A percentile compares a stretch with the other conserved stretches of the same genome.
These are phyloP conservation scores for Paramisgurnus dabryanus DNA, from an alignment of 2,113 vertebrate genomes.

Conservation along the genomic window DNA sequence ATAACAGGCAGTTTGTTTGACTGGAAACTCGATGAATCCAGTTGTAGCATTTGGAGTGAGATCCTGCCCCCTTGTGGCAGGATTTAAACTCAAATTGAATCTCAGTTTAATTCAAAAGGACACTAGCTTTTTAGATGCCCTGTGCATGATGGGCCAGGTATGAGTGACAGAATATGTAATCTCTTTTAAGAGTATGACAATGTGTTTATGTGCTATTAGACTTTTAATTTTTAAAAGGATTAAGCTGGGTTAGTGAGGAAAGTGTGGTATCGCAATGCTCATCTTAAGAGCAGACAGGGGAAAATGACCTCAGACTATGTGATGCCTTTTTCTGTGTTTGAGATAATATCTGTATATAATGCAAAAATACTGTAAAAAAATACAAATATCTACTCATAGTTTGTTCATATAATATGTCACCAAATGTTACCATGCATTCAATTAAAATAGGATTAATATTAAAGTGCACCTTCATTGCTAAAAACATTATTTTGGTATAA, in stretches of 20 bases:
- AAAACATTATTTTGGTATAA: too few relatives aligned
- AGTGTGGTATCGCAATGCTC: too few relatives aligned
- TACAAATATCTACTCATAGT: too few relatives aligned
- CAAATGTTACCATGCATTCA: too few relatives aligned
- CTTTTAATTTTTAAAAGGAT: constrained; percentile 8
- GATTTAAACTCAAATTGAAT: neutral
- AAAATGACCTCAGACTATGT: constrained; percentile 64
- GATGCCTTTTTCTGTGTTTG: constrained; percentile 47
- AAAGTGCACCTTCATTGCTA: too few relatives aligned
- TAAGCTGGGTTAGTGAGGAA: neutral
- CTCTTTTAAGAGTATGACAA: constrained; percentile 9
- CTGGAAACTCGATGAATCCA: constrained; percentile 29
- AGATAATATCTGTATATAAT: neutral
- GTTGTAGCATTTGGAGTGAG: constrained; percentile 48
- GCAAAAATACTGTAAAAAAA: neutral
- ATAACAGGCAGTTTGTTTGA: constrained; percentile 38
- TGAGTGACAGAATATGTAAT: constrained; percentile 14
- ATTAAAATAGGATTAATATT: too few relatives aligned
- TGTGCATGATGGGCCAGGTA: neutral
- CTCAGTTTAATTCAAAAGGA: neutral
- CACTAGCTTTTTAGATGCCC: neutral
- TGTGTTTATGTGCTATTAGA: constrained; percentile 21
- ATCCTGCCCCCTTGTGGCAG: constrained; percentile 71
- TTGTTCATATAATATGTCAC: too few relatives aligned
- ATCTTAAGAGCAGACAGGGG: constrained; percentile 58